These are phyloP conservation scores for Theocolax elegans DNA, from an alignment of 1,140 invertebrate species.

Conservation along the genomic window DNA sequence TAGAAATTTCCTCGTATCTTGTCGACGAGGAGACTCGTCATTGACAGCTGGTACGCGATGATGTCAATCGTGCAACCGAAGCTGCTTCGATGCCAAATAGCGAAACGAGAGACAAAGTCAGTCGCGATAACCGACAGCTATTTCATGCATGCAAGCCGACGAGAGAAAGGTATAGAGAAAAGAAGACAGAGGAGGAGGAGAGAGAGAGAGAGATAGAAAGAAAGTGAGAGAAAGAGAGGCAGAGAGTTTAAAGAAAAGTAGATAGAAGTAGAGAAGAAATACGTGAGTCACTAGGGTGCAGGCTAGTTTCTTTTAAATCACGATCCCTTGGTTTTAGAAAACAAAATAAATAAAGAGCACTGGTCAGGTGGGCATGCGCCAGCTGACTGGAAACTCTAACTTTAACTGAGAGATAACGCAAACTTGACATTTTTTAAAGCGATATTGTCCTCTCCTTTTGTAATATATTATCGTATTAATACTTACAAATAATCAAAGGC, in stretches of 20 bases:
- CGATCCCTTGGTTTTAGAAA: conserved; percentile 11
- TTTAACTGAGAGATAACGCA: conserved; percentile 4
- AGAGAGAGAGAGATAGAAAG: conserved; percentile 5
- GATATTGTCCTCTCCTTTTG: background rate
- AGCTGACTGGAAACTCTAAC: conserved; percentile 54
- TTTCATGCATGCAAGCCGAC: conserved; percentile 63
- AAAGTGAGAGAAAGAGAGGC: background rate
- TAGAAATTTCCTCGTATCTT: too few relatives aligned
- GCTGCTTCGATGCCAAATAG: conserved; percentile 25
- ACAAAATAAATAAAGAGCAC: conserved; percentile 36
- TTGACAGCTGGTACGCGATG: conserved; percentile 34
- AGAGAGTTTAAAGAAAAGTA: background rate
- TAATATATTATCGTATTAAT: background rate
- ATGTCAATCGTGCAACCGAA: conserved; percentile 7
- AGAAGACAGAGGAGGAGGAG: background rate
- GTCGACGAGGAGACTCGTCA: too few relatives aligned
- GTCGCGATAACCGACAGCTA: conserved; percentile 50
- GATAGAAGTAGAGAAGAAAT: background rate
- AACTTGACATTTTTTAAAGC: conserved; percentile 1
- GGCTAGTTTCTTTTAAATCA: conserved; percentile 55
- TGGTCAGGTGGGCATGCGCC: conserved; percentile 64
- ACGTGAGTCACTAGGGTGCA: conserved; percentile 65
- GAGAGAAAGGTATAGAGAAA: conserved; percentile 39
- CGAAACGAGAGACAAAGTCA: background rate
- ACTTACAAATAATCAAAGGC: too few relatives aligned